Evolutionary conservation across 2,113 vertebrate genomes (phyloP), one percentile per base, ranked within the genome.

Genomic region (Paradisaea rubra): DNA sequence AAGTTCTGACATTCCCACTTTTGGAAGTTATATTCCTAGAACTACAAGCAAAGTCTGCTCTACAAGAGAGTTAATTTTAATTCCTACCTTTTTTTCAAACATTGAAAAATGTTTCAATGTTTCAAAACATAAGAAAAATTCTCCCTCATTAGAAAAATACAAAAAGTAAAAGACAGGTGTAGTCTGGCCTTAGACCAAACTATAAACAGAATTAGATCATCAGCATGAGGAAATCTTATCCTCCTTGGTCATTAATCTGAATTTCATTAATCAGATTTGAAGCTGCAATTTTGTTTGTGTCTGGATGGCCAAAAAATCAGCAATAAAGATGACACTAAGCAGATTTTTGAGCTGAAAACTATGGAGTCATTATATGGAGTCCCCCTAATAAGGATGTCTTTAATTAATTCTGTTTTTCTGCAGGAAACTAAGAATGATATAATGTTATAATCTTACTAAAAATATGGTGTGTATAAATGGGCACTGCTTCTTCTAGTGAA

Each of bases 201-300:
- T 57, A 69, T 63, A 91, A 94, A 95, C 28, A 95, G 61, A 60
- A 95, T 97, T 95, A 97, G 42, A 78, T 95, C 81, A 96, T 89
- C 64, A 93, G 9, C 6, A 84, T 65, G 39, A 96, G 80, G 85
- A 96, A 95, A 94, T 87, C 28, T 88, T 88, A 70, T 60, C 77
- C 76, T 90, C 25, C 31, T 86, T 94, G 30, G 31, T 93, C 87
- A 95, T 97, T 96, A 96, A 94, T 97, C 95, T 94, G 82, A 89
- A 96, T 96, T 96, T 95, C 73, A 93, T 91, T 97, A 96, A 96
- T 97, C 65, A 77, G 39, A 96, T 97, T 94, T 94, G 68, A 91
- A 94, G 79, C 39, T 95, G 59, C 66, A 94, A 50, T 97, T 97
- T 85, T 90, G 73, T 76, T 78, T 93, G 59, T 82, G 61, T 91